A percentile compares a stretch with the other conserved stretches of the same genome.
phyloP scores from a whole-genome alignment of 1,140 invertebrate genomes.

The Lanistes nyassanus region DNA sequence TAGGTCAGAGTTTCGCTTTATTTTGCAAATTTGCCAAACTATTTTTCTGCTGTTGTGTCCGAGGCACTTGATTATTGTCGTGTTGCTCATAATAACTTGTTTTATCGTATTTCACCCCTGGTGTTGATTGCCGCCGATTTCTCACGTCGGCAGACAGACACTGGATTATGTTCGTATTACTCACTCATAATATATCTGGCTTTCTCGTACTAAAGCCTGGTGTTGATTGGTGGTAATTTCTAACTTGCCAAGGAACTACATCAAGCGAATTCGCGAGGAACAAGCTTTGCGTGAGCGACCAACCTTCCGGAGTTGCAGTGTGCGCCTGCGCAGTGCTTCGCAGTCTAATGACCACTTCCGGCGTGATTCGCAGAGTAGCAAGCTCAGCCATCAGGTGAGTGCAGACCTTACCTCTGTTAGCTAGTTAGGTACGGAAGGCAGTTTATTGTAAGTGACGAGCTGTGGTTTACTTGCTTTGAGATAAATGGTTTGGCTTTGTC shows the following conservation, averaged over 20 bases:
- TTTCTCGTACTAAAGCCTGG: too few relatives aligned
- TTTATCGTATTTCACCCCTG: background rate
- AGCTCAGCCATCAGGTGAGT: conserved; percentile 27
- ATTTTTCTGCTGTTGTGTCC: too few relatives aligned
- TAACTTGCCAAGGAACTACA: conserved; percentile 42
- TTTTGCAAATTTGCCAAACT: too few relatives aligned
- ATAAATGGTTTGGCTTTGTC: too few relatives aligned
- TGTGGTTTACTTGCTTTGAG: too few relatives aligned
- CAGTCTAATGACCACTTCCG: conserved; percentile 31
- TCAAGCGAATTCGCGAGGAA: conserved; percentile 36
- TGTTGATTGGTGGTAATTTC: too few relatives aligned
- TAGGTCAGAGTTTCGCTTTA: too few relatives aligned
- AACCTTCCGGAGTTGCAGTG: conserved; percentile 39
- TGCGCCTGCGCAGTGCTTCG: conserved; percentile 31
- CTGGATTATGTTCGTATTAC: background rate
- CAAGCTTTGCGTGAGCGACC: conserved; percentile 26
- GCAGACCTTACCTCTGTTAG: background rate
- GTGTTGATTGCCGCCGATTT: background rate
- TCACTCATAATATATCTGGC: too few relatives aligned
- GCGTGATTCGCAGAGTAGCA: conserved; percentile 26
- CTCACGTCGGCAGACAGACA: background rate
- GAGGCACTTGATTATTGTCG: too few relatives aligned
- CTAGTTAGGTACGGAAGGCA: too few relatives aligned
- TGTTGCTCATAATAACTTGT: too few relatives aligned
- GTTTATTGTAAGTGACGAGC: too few relatives aligned